Evolutionary conservation across 2,113 vertebrate species (phyloP), one percentile per base, ranked within the genome.

Genomic region (Clarias macrocephalus): DNA sequence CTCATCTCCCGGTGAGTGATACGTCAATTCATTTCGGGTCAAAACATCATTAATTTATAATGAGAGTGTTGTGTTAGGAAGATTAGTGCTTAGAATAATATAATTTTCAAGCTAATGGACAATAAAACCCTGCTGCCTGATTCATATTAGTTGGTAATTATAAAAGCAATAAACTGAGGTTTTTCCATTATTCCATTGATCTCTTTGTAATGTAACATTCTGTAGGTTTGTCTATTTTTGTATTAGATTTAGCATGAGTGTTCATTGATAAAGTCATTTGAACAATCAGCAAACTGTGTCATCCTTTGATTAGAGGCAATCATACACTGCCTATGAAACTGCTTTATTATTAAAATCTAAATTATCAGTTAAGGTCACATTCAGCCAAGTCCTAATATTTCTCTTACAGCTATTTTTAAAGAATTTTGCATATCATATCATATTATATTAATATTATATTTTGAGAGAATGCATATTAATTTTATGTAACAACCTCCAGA

Each of bases 1-100:
- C 28, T 48, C 42, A 56, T 59, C 25, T 80, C 33, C 70, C 68
- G 37, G 42, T 56, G 8, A 54, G 33, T 70, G 81, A 79, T 59
- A 52, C 62, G 62, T 83, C 68, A 84, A 85, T 82, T 19, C 0
- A 82, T 89, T 77, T 70, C 1, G 1, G 28, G 37, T 70, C 56
- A 72, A 12, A 70, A 82, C 76, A 65, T 87, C 25, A 81, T 82
- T 60, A 1, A 68, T 85, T 65, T 89, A 19, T 63, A 60, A 83
- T 59, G 11, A 54, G 48, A 60, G 48, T 21, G 19, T 81, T 79
- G 15, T 80, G 28, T 57, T 63, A 79, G 68, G 57, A 68, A 84
- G 56, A 65, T 37, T 4, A 57, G 62, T 42, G 59, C 59, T 13
- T 83, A 60, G 28, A 82, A 82, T 83, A 68, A 23, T 28, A 48